These are phyloP conservation scores for Yponomeuta sedellus DNA, from an alignment of 2,888 invertebrate genomes.

Conservation along the genomic window DNA sequence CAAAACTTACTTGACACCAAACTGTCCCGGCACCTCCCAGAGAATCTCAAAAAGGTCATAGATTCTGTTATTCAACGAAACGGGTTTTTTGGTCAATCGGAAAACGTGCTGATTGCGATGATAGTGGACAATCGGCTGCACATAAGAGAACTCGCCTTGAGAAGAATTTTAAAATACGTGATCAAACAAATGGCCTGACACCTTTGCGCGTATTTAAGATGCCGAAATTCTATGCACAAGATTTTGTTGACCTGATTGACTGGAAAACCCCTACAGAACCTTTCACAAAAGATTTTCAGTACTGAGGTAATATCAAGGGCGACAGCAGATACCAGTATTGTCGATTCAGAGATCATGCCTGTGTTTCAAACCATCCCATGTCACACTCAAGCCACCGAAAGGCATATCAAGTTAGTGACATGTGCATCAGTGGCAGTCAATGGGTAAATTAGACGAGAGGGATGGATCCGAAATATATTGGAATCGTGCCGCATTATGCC, in stretches of 20 bases:
- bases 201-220: neutral
- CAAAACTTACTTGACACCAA: conserved; percentile 4
- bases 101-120: conserved; percentile 10
- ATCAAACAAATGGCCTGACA: too few relatives aligned
- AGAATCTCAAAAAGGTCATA: conserved; percentile 3
- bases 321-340: too few relatives aligned
- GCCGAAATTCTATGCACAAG: neutral
- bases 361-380: neutral
- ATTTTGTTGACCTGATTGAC: conserved; percentile 11
- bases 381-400: neutral
- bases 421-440: neutral
- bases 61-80: conserved; percentile 16
- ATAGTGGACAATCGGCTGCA: neutral
- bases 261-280: neutral
- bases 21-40: conserved; percentile 11
- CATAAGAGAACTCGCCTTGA: neutral
- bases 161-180: neutral
- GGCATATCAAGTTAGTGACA: neutral
- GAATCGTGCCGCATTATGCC: neutral
- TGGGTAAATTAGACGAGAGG: neutral
- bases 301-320: neutral
- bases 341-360: neutral
- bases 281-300: neutral
- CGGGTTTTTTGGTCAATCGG: conserved; percentile 8
- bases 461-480: neutral